A percentile compares a stretch with the other conserved stretches of the same genome.
Conservation (phyloP, 1,140 invertebrate genomes). For the Ips nitidus region DNA sequence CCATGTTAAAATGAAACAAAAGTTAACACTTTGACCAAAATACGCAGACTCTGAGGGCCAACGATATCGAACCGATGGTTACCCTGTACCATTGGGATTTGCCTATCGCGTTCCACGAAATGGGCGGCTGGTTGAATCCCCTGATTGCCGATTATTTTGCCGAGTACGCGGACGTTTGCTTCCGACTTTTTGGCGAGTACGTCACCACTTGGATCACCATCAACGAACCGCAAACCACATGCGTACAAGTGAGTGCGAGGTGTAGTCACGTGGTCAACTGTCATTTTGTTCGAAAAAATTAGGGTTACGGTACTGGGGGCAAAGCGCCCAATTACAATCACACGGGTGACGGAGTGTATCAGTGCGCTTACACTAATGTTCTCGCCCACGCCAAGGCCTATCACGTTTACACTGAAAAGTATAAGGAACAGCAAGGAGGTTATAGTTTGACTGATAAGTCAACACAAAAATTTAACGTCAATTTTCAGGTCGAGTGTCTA, state of each 20-base stretch:
- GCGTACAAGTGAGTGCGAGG: slow-evolving; percentile 10
- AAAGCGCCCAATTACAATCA: slow-evolving; percentile 33
- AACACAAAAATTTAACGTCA: slow-evolving; percentile 27
- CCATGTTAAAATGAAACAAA: no score
- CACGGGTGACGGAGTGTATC: slow-evolving; percentile 56
- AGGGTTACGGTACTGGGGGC: slow-evolving; percentile 32
- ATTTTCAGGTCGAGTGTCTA: slow-evolving; percentile 56
- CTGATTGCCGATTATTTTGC: slow-evolving; percentile 28
- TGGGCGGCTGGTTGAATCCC: slow-evolving; percentile 48
- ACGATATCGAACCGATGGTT: slow-evolving; percentile 66
- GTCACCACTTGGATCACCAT: slow-evolving; percentile 50
- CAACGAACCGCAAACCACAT: slow-evolving; percentile 40
- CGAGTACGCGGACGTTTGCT: slow-evolving; percentile 50
- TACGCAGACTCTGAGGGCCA: slow-evolving; percentile 56
- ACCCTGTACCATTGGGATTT: slow-evolving; percentile 50
- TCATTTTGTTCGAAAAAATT: not conserved
- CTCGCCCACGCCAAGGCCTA: slow-evolving; percentile 60
- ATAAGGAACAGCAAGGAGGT: slow-evolving; percentile 37
- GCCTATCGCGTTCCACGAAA: slow-evolving; percentile 46
- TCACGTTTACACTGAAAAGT: slow-evolving; percentile 57
- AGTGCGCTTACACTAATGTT: slow-evolving; percentile 59
- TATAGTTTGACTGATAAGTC: slow-evolving; percentile 7
- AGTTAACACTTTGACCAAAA: not conserved
- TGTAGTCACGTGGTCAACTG: slow-evolving; percentile 15
- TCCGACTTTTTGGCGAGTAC: slow-evolving; percentile 35